These are phyloP conservation scores for Oedothorax gibbosus DNA, from an alignment of 1,140 invertebrate genomes.

Conservation along the genomic window DNA sequence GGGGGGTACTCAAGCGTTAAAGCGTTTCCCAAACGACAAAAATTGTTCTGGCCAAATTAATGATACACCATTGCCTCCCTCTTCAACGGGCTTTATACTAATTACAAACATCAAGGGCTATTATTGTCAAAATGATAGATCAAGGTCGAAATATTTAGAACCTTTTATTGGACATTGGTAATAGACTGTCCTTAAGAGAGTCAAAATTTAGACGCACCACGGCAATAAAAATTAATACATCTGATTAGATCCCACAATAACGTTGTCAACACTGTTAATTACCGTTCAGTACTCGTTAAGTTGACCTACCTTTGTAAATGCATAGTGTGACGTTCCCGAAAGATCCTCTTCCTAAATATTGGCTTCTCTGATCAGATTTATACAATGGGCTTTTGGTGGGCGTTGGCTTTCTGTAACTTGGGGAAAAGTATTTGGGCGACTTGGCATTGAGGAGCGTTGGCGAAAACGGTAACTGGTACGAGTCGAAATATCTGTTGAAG, in stretches of 20 bases:
- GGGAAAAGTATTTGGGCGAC: background rate
- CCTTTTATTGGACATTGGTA: no score
- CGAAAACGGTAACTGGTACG: slow-evolving; percentile 11
- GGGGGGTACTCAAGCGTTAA: no score
- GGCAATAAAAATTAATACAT: no score
- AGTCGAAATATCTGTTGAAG: background rate
- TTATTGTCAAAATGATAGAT: no score
- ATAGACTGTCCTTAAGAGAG: no score
- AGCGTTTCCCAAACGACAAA: no score
- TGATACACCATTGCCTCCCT: slow-evolving; percentile 15
- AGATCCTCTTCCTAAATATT: slow-evolving; percentile 38
- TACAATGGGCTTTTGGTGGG: slow-evolving; percentile 35
- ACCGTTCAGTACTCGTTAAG: no score
- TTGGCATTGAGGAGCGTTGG: background rate
- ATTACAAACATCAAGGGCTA: background rate
- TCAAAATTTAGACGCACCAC: no score
- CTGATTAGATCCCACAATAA: no score
- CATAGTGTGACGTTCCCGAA: slow-evolving; percentile 47
- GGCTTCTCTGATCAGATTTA: background rate
- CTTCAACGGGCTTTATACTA: slow-evolving; percentile 34
- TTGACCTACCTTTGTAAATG: slow-evolving; percentile 36
- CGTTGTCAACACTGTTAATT: no score
- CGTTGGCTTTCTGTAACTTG: slow-evolving; percentile 7
- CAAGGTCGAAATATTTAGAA: no score
- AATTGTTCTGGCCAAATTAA: slow-evolving; percentile 1